Conservation (phyloP, 2,888 invertebrate genomes). For the Drosophila suboccidentalis region DNA sequence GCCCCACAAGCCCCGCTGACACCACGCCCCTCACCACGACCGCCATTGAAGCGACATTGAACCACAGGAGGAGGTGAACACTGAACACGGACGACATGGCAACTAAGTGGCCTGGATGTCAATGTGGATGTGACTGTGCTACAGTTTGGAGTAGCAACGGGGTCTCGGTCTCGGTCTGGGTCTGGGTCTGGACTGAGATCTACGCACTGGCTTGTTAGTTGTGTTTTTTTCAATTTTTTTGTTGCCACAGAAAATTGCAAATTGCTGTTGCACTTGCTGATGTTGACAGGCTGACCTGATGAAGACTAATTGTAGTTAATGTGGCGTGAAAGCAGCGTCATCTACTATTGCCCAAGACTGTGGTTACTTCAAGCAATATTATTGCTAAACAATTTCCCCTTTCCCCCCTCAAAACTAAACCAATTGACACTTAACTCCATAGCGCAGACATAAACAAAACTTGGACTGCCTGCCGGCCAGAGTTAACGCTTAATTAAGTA, state of each 20-base stretch:
- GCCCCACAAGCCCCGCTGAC: background rate
- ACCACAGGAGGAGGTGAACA: slow-evolving; percentile 51
- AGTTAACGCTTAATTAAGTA: slow-evolving; percentile 73
- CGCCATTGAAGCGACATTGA: slow-evolving; percentile 55
- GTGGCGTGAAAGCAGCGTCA: slow-evolving; percentile 67
- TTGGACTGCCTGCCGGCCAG: slow-evolving; percentile 33
- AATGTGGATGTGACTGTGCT: slow-evolving; percentile 51
- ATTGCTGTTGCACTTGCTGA: slow-evolving; percentile 52
- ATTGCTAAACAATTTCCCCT: slow-evolving; percentile 15
- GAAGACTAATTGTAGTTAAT: slow-evolving; percentile 78
- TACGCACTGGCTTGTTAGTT: slow-evolving; percentile 53
- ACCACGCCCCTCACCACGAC: background rate
- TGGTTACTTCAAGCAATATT: slow-evolving; percentile 28
- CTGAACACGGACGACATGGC: slow-evolving; percentile 58
- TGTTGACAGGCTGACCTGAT: slow-evolving; percentile 66
- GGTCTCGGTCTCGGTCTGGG: slow-evolving; percentile 7
- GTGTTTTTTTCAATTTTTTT: slow-evolving; percentile 32
- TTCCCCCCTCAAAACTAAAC: background rate
- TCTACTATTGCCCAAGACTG: slow-evolving; percentile 57
- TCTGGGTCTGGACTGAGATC: too few species aligned
- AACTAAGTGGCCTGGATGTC: slow-evolving; percentile 73
- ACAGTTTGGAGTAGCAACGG: slow-evolving; percentile 41
- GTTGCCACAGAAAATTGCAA: slow-evolving; percentile 44
- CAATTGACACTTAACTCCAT: slow-evolving; percentile 29
- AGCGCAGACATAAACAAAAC: slow-evolving; percentile 63